A percentile compares a stretch with the other conserved stretches of the same genome.
Conservation (phyloP, 2,113 vertebrate species). For the Aphyosemion australe region DNA sequence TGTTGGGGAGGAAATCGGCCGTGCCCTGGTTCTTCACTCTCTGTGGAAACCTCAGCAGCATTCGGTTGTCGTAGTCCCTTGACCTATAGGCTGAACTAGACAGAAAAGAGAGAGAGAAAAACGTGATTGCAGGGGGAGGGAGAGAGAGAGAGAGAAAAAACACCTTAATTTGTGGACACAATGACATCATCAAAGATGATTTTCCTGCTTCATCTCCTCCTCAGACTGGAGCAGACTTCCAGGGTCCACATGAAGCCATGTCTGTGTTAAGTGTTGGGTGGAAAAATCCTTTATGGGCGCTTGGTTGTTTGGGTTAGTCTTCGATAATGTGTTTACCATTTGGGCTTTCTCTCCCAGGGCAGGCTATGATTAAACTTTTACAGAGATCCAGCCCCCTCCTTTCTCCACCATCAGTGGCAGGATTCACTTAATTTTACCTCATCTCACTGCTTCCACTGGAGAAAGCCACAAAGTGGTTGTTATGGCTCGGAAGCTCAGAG, state of each 20-base stretch:
- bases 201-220: conserved; percentile 37
- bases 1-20: conserved; percentile 92
- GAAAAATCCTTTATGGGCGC: conserved; percentile 40
- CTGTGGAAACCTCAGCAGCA: conserved; percentile 95
- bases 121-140: background rate
- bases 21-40: conserved; percentile 99
- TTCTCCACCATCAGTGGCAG: conserved; percentile 38
- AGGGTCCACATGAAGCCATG: conserved; percentile 14
- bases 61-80: conserved; percentile 94
- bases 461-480: conserved; percentile 45
- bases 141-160: background rate
- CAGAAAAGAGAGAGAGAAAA: conserved; percentile 13
- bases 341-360: conserved; percentile 54
- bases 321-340: conserved; percentile 74
- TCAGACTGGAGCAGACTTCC: conserved; percentile 20
- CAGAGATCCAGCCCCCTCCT: conserved; percentile 47
- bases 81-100: conserved; percentile 77
- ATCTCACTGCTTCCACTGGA: conserved; percentile 35
- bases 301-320: conserved; percentile 60
- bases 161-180: conserved; percentile 9
- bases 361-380: conserved; percentile 70
- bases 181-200: conserved; percentile 30
- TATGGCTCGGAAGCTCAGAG: conserved; percentile 47
- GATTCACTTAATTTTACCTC: conserved; percentile 59
- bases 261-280: conserved; percentile 53